Percentiles rank a stretch among this genome's conserved stretches.
Conservation (phyloP, 2,113 vertebrate species). For the Labeo catla region DNA sequence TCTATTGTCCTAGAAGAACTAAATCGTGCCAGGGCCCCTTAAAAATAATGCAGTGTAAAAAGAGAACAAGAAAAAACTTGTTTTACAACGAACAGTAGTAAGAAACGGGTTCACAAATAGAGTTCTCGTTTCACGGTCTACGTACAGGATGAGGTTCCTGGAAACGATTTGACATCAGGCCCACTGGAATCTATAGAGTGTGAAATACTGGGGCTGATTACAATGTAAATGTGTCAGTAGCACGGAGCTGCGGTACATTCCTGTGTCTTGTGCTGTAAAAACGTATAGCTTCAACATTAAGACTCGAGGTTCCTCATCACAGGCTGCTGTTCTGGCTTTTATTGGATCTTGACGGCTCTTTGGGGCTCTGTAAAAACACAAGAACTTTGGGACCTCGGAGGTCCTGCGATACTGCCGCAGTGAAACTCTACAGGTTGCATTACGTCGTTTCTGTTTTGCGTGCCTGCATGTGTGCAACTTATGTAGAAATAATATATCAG, state of each 20-base stretch:
- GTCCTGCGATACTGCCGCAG: constrained; percentile 1
- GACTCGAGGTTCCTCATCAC: constrained; percentile 24
- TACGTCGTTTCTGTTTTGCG: not conserved
- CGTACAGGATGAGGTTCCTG: not conserved
- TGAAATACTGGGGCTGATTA: constrained; percentile 15
- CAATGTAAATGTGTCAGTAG: constrained; percentile 19
- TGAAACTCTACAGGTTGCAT: not conserved
- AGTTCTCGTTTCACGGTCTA: constrained; percentile 1
- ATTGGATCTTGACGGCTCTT: constrained; percentile 37
- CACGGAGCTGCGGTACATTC: not conserved
- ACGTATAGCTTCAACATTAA: constrained; percentile 26
- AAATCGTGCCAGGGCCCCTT: not conserved
- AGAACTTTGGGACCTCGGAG: constrained; percentile 4
- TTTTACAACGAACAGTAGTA: constrained; percentile 23
- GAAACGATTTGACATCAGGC: constrained; percentile 23
- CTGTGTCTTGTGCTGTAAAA: constrained; percentile 41
- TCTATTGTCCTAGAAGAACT: not conserved
- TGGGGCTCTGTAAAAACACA: constrained; percentile 44
- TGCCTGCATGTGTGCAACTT: constrained; percentile 24
- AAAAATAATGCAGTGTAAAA: not conserved
- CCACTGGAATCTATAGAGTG: constrained; percentile 23
- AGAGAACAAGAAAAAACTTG: not conserved
- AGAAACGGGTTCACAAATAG: constrained; percentile 27
- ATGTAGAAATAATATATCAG: not conserved
- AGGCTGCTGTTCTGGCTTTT: constrained; percentile 38